A percentile compares a stretch with the other conserved stretches of the same genome.
These are phyloP conservation scores for Drosophila sordidula DNA, from an alignment of 2,888 invertebrate genomes.

Conservation along the genomic window DNA sequence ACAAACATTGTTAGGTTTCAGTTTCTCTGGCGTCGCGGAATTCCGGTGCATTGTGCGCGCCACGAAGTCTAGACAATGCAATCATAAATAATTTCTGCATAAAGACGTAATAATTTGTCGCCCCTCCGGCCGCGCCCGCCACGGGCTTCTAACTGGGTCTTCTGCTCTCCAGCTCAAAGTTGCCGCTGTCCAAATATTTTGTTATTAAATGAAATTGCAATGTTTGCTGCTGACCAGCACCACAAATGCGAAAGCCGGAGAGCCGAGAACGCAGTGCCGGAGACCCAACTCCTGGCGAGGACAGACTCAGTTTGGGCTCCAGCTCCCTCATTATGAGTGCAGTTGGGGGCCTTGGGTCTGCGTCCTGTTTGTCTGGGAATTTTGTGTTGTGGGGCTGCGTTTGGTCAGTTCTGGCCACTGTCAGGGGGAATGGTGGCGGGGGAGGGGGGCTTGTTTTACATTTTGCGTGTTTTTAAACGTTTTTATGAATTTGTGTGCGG, in stretches of 20 bases:
- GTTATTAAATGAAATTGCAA: constrained; percentile 79
- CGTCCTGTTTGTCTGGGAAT: constrained; percentile 68
- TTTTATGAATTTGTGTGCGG: constrained; percentile 66
- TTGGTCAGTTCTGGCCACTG: constrained; percentile 13
- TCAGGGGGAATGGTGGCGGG: background rate
- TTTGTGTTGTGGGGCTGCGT: constrained; percentile 57
- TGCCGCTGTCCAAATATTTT: constrained; percentile 67
- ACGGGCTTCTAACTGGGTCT: constrained; percentile 26
- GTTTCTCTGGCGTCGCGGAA: constrained; percentile 58
- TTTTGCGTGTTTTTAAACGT: constrained; percentile 69
- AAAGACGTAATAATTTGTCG: constrained; percentile 76
- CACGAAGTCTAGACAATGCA: constrained; percentile 76
- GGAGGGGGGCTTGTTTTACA: constrained; percentile 36
- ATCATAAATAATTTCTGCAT: constrained; percentile 79
- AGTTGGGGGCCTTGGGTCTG: constrained; percentile 13
- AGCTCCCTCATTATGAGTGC: constrained; percentile 61
- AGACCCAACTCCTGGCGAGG: background rate
- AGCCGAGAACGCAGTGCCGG: background rate
- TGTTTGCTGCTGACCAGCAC: constrained; percentile 71
- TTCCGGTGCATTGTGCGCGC: constrained; percentile 75
- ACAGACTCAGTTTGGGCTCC: background rate
- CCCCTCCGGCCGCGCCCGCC: background rate
- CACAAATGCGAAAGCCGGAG: constrained; percentile 22
- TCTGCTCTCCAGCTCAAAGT: constrained; percentile 6
- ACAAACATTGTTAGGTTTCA: constrained; percentile 48